Percentiles rank a stretch among this genome's conserved stretches.
Evolutionary conservation across 2,113 vertebrate genomes (phyloP).

Genomic region (Cyanoderma ruficeps): DNA sequence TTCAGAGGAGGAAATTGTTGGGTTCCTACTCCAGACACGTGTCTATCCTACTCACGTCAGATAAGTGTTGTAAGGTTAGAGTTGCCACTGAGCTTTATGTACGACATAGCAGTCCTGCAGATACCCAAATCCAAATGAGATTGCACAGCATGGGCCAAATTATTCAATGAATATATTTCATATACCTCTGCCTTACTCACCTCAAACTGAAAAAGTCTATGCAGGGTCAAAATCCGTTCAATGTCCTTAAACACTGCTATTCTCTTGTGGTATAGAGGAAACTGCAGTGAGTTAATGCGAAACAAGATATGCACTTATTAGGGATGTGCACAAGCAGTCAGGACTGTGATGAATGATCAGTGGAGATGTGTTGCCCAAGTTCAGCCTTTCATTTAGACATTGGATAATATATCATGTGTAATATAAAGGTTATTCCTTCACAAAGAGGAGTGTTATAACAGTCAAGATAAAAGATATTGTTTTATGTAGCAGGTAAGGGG

Average conservation of each 20-base stretch:
- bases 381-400: slow-evolving; percentile 19
- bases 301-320: neutral
- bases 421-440: neutral
- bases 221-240: neutral
- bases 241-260: neutral
- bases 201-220: neutral
- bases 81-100: neutral
- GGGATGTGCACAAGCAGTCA: neutral
- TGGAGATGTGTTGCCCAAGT: neutral
- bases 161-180: neutral
- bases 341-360: neutral
- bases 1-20: neutral
- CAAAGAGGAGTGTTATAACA: neutral
- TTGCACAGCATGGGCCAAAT: neutral
- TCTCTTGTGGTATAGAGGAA: neutral
- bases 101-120: neutral
- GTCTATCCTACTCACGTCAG: neutral
- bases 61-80: neutral
- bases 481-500: neutral
- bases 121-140: neutral
- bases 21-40: neutral
- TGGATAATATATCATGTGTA: neutral
- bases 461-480: neutral
- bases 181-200: neutral
- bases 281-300: neutral